Evolutionary conservation across 2,888 invertebrate species (phyloP), one percentile per base, ranked within the genome.

Genomic region (Alitta virens): DNA sequence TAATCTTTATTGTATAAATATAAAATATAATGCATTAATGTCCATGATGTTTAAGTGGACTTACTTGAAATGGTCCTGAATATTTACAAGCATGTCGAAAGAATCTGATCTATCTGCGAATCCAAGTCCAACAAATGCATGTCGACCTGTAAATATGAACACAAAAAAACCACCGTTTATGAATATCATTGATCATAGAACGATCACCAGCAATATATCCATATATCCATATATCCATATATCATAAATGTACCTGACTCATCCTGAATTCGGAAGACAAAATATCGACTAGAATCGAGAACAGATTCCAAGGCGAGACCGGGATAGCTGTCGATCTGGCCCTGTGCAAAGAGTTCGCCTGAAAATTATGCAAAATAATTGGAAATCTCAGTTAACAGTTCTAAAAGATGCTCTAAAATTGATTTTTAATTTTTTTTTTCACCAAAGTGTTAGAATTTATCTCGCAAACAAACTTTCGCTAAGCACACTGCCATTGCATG

Each of bases 101-200:
- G 98, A 96, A 83, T 99, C 99, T 24, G 96, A 94, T 71, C 99
- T 87, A 82, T 99, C 99, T 1, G 94, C 91, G 84, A 98, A 99
- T 14, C 99, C 99, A 60, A 98, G 86, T 1, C 99, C 99, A 78
- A 99, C 92, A 79, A 94, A 99, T 21, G 98, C 99, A 53, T 83
- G 80, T 63, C 85, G 80, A 1, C 85, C 85, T 83, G 69, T 46
- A 71, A 67, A 49, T 9, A 50, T 3, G n/a, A 12, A 21, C 33
- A 33, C 33, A 33, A 33, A 7, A 33, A n/a, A n/a, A n/a, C n/a
- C n/a, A n/a, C n/a, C n/a, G n/a, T n/a, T n/a, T n/a, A n/a, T n/a
- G n/a, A n/a, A n/a, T n/a, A n/a, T n/a, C n/a, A n/a, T n/a, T n/a
- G n/a, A n/a, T n/a, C n/a, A n/a, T n/a, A n/a, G n/a, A n/a, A n/a